Evolutionary conservation across 2,888 invertebrate species (phyloP), one percentile per base, ranked within the genome.

Genomic region (Ganaspis brasiliensis): DNA sequence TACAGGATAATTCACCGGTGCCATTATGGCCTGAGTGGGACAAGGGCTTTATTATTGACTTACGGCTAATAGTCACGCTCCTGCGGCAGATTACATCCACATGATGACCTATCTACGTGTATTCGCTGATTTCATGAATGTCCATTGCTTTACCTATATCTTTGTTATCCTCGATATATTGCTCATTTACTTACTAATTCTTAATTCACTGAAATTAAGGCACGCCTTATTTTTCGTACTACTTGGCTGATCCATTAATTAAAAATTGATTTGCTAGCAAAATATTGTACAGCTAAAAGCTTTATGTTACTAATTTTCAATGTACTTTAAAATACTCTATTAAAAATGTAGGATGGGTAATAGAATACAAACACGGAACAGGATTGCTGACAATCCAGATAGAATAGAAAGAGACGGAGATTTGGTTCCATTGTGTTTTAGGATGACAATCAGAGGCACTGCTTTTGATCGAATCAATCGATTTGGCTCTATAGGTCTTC

Each of bases 41-140:
- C 88, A 87, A 87, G 88, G 87, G 89, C 88, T 88, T 89, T 89
- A 89, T 90, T 91, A 90, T 91, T 91, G 91, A 91, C 91, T 90
- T 88, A 89, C 88, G 85, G 87, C 89, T 88, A 89, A 90, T 90
- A 89, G 89, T 90, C 90, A 87, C 87, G 86, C 86, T 87, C 88
- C 83, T 84, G 86, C 67, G 45, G 67, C 67, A 67, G 45, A 67
- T 67, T 67, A 67, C 45, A 45, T 67, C 24, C 67, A 67, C 67
- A 45, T 67, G 67, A 67, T 67, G 67, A 21, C 67, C 45, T 40
- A 67, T 40, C 67, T 67, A 45, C 67, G 45, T 67, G 67, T 49
- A 67, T 67, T 67, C 67, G 12, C 24, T 67, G 26, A n/a, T 67
- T 45, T 45, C 67, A 67, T 67, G 67, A 67, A 67, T 67, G 45